Evolutionary conservation across 2,113 vertebrate genomes (phyloP).

Genomic region (Trinectes maculatus): DNA sequence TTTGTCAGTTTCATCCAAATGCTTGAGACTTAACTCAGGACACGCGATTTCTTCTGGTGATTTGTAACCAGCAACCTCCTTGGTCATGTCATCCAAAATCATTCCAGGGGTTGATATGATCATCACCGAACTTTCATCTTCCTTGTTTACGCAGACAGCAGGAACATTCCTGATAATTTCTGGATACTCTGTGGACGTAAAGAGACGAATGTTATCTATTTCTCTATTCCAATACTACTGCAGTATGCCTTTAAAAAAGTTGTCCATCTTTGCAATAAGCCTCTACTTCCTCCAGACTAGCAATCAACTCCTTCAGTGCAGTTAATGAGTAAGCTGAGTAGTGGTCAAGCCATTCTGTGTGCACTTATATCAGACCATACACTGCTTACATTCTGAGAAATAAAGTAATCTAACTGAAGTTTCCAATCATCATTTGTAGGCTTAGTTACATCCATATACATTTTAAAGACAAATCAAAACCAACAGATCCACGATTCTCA

Average conservation of each 20-base stretch:
- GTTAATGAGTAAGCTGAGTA: slow-evolving; percentile 27
- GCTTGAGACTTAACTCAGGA: not conserved
- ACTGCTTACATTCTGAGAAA: not conserved
- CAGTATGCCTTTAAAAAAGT: slow-evolving; percentile 21
- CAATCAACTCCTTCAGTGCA: slow-evolving; percentile 37
- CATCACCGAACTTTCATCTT: slow-evolving; percentile 16
- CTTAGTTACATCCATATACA: not conserved
- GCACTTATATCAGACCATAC: not conserved
- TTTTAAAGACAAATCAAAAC: slow-evolving; percentile 2
- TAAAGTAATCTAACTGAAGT: not conserved
- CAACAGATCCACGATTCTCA: not conserved
- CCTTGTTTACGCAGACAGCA: slow-evolving; percentile 7
- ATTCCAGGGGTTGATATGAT: not conserved
- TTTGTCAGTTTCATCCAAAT: slow-evolving; percentile 1
- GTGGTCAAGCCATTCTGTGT: not conserved
- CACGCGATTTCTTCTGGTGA: not conserved
- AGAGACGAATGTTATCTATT: slow-evolving; percentile 37
- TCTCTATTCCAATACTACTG: slow-evolving; percentile 31
- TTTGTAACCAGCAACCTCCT: not conserved
- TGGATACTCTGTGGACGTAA: slow-evolving; percentile 49
- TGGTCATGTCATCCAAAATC: not conserved
- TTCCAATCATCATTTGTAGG: not conserved
- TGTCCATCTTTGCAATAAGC: not conserved
- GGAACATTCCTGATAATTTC: not conserved
- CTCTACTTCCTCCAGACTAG: slow-evolving; percentile 7